Evolutionary conservation across 1,140 invertebrate genomes (phyloP).

Genomic region (Vollenhovia emeryi): DNA sequence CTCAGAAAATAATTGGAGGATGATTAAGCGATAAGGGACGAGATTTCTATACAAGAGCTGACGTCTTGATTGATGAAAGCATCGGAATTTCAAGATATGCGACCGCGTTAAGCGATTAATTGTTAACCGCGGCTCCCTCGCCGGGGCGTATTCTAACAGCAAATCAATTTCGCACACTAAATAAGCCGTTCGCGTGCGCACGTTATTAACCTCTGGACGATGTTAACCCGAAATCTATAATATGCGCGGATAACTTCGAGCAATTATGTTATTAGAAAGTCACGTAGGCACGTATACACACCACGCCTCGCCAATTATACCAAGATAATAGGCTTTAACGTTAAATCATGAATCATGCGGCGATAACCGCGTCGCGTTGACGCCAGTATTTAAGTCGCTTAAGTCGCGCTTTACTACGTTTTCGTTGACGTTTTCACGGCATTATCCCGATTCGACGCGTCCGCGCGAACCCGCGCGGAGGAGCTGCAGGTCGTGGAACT

Average conservation of each 20-base stretch:
- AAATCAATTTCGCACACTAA: background rate
- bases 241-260: slow-evolving; percentile 3
- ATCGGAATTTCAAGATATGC: background rate
- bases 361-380: slow-evolving; percentile 3
- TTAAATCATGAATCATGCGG: slow-evolving; percentile 47
- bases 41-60: slow-evolving; percentile 17
- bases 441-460: background rate
- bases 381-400: slow-evolving; percentile 5
- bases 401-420: background rate
- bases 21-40: background rate
- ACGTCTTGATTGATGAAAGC: slow-evolving; percentile 7
- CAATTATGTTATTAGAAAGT: slow-evolving; percentile 56
- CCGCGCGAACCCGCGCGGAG: background rate
- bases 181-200: background rate
- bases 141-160: background rate
- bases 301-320: slow-evolving; percentile 51
- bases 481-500: slow-evolving; percentile 34
- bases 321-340: slow-evolving; percentile 42
- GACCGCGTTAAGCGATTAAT: background rate
- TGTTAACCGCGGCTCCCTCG: background rate
- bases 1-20: slow-evolving; percentile 26
- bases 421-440: background rate
- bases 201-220: slow-evolving; percentile 17
- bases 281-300: slow-evolving; percentile 28
- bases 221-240: slow-evolving; percentile 34